phyloP scores from a whole-genome alignment of 2,888 invertebrate genomes.

The Eilema sororculum region DNA sequence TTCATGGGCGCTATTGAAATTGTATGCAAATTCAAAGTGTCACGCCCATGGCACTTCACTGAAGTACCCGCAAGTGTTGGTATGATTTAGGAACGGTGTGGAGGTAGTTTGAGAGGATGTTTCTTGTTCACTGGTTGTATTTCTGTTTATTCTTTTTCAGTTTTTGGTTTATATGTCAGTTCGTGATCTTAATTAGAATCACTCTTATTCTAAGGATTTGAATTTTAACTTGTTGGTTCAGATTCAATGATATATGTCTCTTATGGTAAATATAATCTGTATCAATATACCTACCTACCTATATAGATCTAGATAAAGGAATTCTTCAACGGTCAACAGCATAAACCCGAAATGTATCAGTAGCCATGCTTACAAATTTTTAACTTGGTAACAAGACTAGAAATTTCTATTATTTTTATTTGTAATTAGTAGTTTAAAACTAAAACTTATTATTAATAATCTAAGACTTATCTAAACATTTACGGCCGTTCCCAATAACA shows the following conservation, averaged over 20 bases:
- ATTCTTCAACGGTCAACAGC: too few species aligned
- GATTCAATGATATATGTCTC: not conserved
- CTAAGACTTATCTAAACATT: too few species aligned
- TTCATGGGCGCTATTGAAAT: conserved; percentile 61
- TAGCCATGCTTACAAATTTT: too few species aligned
- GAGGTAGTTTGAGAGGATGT: conserved; percentile 14
- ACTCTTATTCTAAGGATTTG: not conserved
- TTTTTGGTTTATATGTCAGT: not conserved
- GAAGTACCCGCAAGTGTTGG: conserved; percentile 54
- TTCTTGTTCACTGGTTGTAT: not conserved
- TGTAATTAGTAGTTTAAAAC: too few species aligned
- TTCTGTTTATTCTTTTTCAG: not conserved
- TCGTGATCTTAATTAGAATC: not conserved
- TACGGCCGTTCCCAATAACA: too few species aligned
- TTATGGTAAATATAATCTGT: not conserved
- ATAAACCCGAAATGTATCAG: too few species aligned
- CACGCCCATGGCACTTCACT: conserved; percentile 62
- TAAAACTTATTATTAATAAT: too few species aligned
- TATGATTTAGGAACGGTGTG: conserved; percentile 58
- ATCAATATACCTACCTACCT: not conserved
- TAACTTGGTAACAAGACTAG: too few species aligned
- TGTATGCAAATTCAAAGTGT: conserved; percentile 78
- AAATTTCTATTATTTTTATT: too few species aligned
- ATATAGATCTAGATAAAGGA: too few species aligned
- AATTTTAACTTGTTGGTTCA: not conserved